Base-by-base conservation (phyloP, 2,888 invertebrate genomes). In the Tachystola acroxantha region DNA sequence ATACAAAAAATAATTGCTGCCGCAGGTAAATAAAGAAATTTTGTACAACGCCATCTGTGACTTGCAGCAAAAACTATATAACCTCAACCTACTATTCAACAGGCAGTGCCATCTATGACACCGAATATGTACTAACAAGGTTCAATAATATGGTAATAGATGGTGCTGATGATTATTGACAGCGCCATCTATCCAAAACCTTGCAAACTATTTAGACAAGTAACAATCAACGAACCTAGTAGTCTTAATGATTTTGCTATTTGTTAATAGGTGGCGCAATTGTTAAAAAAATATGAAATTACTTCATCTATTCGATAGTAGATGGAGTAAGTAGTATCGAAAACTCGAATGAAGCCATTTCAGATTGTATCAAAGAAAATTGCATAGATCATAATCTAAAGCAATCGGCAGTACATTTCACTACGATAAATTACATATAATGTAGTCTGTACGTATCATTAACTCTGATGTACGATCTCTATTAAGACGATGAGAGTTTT, bases 391-490 rank as follows among this genome's bases (percentile, higher is more conserved):
- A 40, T 48, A 55, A 64, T 61, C 59, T 41, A n/a, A n/a, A 36
- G 57, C 60, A 57, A 62, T 24, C 7, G 24, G 4, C 64, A 59
- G 4, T 64, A 59, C 53, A 48, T 45, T 62, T 49, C 49, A 50
- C 58, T 55, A 51, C 43, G 40, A 46, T 44, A 46, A 43, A 48
- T 48, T 52, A 46, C 35, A 3, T 10, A 22, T n/a, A 39, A 52
- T 35, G 30, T 20, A 41, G 45, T 38, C 50, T 43, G 50, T 43
- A 58, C 53, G 58, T 63, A 56, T 65, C 61, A 74, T 74, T 74
- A 74, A 46, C 47, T 50, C 46, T 57, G 65, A 66, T 65, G 59
- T 50, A 57, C 56, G 52, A 60, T 66, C 67, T 71, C 67, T 65
- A 74, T 66, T 70, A 24, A 60, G 50, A 10, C 46, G 37, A 40